Conservation (phyloP, 1,140 invertebrate genomes). For the Danaus plexippus region DNA sequence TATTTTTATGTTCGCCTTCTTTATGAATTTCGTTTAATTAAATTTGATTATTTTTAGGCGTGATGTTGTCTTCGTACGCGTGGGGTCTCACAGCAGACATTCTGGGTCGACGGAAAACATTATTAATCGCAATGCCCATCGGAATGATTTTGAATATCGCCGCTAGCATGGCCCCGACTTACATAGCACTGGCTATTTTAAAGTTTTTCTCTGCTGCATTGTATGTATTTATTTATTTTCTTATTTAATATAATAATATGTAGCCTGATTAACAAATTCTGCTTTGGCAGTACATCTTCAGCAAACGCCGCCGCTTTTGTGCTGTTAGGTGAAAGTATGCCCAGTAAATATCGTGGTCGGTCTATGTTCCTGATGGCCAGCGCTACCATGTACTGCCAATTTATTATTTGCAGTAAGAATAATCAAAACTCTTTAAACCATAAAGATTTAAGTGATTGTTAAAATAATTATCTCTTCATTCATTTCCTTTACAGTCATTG, state of each 20-base stretch:
- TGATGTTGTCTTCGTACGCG: constrained; percentile 47
- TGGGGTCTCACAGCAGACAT: constrained; percentile 53
- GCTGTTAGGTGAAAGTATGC: constrained; percentile 44
- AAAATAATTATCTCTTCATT: background rate
- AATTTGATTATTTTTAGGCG: constrained; percentile 24
- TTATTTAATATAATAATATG: no score
- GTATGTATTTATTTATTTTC: constrained; percentile 32
- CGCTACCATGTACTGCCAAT: constrained; percentile 45
- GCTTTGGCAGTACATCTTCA: constrained; percentile 32
- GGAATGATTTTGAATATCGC: constrained; percentile 33
- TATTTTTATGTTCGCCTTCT: no score
- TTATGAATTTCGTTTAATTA: background rate
- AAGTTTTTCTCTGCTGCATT: constrained; percentile 47
- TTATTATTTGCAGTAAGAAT: constrained; percentile 41
- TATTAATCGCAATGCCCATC: constrained; percentile 44
- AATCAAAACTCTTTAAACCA: background rate
- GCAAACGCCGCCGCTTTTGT: constrained; percentile 55
- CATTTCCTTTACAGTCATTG: constrained; percentile 34
- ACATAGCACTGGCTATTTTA: constrained; percentile 26
- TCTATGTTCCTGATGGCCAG: constrained; percentile 56
- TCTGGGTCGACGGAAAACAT: constrained; percentile 34
- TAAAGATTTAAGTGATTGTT: no score
- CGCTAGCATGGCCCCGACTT: constrained; percentile 39
- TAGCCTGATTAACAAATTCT: background rate
- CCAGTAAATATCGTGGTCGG: constrained; percentile 31